Conservation (phyloP, 92 coral and sea anemone species). For the Porites rus region DNA sequence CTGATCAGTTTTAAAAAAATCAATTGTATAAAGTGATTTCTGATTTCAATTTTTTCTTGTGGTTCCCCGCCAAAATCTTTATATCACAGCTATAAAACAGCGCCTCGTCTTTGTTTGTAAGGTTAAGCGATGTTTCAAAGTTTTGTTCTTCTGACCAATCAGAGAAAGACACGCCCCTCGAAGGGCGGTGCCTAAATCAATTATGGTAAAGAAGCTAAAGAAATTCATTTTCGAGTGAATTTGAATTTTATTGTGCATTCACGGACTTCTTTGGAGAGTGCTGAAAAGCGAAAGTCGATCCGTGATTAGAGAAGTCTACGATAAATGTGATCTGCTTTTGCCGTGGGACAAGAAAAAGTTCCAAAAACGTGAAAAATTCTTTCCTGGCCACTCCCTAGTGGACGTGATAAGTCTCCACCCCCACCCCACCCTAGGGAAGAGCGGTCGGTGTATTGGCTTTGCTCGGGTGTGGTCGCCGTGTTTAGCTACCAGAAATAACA, state of each 20-base stretch:
- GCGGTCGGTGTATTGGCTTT: constrained; percentile 37
- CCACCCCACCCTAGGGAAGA: constrained; percentile 60
- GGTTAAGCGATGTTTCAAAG: background rate
- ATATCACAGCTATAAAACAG: background rate
- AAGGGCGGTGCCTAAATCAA: constrained; percentile 43
- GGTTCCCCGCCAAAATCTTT: background rate
- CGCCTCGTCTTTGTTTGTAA: background rate
- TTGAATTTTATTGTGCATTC: background rate
- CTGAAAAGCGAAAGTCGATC: background rate
- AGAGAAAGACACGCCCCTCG: constrained; percentile 44
- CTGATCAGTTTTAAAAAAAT: background rate
- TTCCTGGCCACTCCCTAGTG: constrained; percentile 47
- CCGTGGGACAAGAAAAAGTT: background rate
- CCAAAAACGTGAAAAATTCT: constrained; percentile 17
- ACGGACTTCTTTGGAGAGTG: background rate
- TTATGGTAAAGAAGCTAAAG: background rate
- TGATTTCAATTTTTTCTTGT: background rate
- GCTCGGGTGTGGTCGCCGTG: constrained; percentile 98
- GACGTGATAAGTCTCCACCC: constrained; percentile 53
- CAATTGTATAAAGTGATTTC: background rate
- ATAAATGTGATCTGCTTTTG: background rate
- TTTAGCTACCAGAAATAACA: constrained; percentile 84
- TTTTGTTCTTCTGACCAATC: constrained; percentile 36
- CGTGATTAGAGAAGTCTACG: background rate
- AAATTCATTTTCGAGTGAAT: background rate